Conservation (phyloP, 1,140 invertebrate genomes). For the Drosophila yakuba region DNA sequence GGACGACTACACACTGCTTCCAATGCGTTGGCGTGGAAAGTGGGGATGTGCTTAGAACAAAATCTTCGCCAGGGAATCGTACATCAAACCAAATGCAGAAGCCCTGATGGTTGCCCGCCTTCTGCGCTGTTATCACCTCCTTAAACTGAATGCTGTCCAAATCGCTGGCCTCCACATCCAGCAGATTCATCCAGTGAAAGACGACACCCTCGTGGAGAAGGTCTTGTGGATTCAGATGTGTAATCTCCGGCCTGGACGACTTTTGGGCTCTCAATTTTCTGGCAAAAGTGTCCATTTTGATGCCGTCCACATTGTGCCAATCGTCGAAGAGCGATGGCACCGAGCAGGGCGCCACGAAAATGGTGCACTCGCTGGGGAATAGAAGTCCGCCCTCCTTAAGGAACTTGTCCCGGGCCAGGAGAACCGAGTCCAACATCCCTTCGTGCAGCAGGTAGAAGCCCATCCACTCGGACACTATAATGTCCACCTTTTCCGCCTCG, state of each 20-base stretch:
- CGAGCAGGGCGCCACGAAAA: slow-evolving; percentile 89
- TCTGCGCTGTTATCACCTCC: slow-evolving; percentile 85
- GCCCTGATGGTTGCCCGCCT: slow-evolving; percentile 89
- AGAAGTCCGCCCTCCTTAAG: slow-evolving; percentile 91
- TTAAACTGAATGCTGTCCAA: slow-evolving; percentile 85
- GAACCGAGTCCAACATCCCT: slow-evolving; percentile 97
- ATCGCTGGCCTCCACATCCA: slow-evolving; percentile 85
- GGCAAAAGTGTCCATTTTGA: slow-evolving; percentile 86
- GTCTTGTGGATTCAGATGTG: slow-evolving; percentile 84
- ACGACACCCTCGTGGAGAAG: slow-evolving; percentile 86
- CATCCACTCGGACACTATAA: slow-evolving; percentile 99
- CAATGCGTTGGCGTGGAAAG: slow-evolving; percentile 94
- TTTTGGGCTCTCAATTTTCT: slow-evolving; percentile 85
- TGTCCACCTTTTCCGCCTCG: slow-evolving; percentile 94
- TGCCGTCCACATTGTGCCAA: slow-evolving; percentile 87
- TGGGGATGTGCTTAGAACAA: slow-evolving; percentile 91
- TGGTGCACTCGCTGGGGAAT: slow-evolving; percentile 87
- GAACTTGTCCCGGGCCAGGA: slow-evolving; percentile 97
- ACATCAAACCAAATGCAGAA: slow-evolving; percentile 89
- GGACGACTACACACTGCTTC: slow-evolving; percentile 97
- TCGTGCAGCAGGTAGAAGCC: slow-evolving; percentile 99
- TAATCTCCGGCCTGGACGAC: slow-evolving; percentile 86
- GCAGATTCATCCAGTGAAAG: slow-evolving; percentile 87
- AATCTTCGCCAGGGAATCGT: slow-evolving; percentile 85
- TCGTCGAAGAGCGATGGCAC: slow-evolving; percentile 88